Evolutionary conservation across 2,888 invertebrate species (phyloP), one percentile per base, ranked within the genome.

Genomic region (Homarus gammarus): DNA sequence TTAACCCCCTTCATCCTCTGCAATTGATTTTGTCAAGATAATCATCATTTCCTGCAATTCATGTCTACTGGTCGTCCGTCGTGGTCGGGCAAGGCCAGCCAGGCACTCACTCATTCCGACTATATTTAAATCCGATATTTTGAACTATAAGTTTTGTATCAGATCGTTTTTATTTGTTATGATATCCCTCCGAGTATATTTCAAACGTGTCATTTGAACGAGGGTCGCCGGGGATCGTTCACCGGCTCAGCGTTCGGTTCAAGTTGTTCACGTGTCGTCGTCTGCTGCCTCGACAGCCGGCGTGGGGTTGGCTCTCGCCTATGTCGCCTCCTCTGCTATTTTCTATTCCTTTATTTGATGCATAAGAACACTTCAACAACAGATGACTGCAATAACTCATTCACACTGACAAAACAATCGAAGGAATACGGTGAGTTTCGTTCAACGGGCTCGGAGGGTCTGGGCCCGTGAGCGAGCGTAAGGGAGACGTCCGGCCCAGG

Each of bases 21-120:
- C 85, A 85, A 85, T 85, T 85, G 77, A 85, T 85, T 85, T 85
- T 77, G 85, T 85, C 85, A 78, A 85, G 85, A 85, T 85, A 78
- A 78, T 85, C 68, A 85, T 85, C 77, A 85, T 85, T 85, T 85
- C 85, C 77, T 77, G 85, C 85, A 85, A 85, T 85, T 85, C 85
- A 85, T 78, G 85, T 85, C 85, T 77, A 68, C 61, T 44, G 64
- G 85, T 68, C 85, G 85, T 85, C 85, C 78, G 68, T 78, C 85
- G 85, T 6, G 68, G n/a, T 3, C 49, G n/a, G 77, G 33, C 85
- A 78, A 85, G 85, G 85, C 44, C 85, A 85, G 77, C 78, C 64
- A 22, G 68, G 49, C 49, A 78, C 85, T 85, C 85, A 77, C 77
- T 85, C 85, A 85, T 49, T 68, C 36, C 85, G 44, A 44, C 84